Evolutionary conservation across 2,113 vertebrate genomes (phyloP), one percentile per base, ranked within the genome.

Genomic region (Pimephales promelas): DNA sequence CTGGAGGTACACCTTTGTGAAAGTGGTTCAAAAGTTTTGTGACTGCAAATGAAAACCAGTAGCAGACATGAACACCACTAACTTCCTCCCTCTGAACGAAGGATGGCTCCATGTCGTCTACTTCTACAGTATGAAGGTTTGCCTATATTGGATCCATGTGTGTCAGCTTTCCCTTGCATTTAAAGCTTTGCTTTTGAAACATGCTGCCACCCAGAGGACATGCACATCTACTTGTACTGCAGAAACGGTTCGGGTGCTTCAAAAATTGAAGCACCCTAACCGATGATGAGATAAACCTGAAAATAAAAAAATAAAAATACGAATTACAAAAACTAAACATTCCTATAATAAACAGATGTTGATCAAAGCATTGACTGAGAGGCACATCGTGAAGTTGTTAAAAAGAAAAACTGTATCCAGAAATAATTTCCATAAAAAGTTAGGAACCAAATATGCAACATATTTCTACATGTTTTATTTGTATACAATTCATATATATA

Each of bases 21-120:
- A 79, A 79, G 75, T 84, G 77, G 80, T 66, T 82, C 84, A 82
- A 83, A 87, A 81, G 86, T 82, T 84, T 76, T 84, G 84, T 45
- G 54, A 72, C 74, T 82, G 87, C 85, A 91, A 88, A 90, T 91
- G 85, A 85, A 89, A 84, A 88, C 83, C 91, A 90, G 91, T 87
- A 91, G 91, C 90, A 89, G 89, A 85, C 88, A 90, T 70, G 88
- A 86, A 87, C 88, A 86, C 83, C 89, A 86, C 90, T 92, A 89
- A 89, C 90, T 92, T 93, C 93, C 92, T 94, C 88, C 88, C 61
- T 79, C 83, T 86, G 90, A 88, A 88, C 61, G 81, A 88, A 86
- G 89, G 93, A 94, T 91, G 94, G 87, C 87, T 88, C 87, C 87
- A 86, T 86, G 85, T 86, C 86, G 88, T 89, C 89, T 89, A 83